These are phyloP conservation scores for Drosophila takahashii DNA, from an alignment of 1,140 invertebrate species.

Conservation along the genomic window DNA sequence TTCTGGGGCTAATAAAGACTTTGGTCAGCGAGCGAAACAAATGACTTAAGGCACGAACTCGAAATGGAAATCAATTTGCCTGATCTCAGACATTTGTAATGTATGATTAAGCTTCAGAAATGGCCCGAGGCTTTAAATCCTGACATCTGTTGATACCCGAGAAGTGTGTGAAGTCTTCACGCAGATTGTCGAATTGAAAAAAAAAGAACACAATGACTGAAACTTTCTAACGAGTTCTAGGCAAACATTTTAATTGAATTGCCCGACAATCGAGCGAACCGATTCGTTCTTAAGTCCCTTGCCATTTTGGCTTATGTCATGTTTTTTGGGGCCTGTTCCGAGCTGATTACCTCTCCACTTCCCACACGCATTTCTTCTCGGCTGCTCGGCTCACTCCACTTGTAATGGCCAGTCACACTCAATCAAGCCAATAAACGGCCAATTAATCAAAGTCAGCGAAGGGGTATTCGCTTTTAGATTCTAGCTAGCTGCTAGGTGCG, in stretches of 20 bases:
- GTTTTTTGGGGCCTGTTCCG: slow-evolving; percentile 45
- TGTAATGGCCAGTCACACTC: slow-evolving; percentile 54
- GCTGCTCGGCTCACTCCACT: slow-evolving; percentile 29
- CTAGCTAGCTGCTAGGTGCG: slow-evolving; percentile 1
- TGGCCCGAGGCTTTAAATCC: slow-evolving; percentile 13
- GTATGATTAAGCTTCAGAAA: not conserved
- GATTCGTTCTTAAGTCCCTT: slow-evolving; percentile 58
- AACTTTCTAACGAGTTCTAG: slow-evolving; percentile 52
- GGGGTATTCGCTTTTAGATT: not conserved
- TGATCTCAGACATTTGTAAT: not conserved
- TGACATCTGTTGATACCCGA: slow-evolving; percentile 38
- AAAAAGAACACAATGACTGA: slow-evolving; percentile 22
- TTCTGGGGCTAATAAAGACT: slow-evolving; percentile 34
- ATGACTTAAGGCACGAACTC: slow-evolving; percentile 50
- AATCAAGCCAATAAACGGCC: slow-evolving; percentile 65
- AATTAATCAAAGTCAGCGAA: slow-evolving; percentile 70
- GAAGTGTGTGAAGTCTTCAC: slow-evolving; percentile 38
- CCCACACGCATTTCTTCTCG: slow-evolving; percentile 46
- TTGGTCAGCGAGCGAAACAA: slow-evolving; percentile 26
- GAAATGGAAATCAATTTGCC: slow-evolving; percentile 11
- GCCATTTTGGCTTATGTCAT: slow-evolving; percentile 74
- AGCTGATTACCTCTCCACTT: slow-evolving; percentile 51
- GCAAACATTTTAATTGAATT: slow-evolving; percentile 61
- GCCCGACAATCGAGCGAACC: slow-evolving; percentile 5
- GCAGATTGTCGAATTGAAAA: slow-evolving; percentile 28